Conservation (phyloP, 2,888 invertebrate species). For the Rosalia funebris region DNA sequence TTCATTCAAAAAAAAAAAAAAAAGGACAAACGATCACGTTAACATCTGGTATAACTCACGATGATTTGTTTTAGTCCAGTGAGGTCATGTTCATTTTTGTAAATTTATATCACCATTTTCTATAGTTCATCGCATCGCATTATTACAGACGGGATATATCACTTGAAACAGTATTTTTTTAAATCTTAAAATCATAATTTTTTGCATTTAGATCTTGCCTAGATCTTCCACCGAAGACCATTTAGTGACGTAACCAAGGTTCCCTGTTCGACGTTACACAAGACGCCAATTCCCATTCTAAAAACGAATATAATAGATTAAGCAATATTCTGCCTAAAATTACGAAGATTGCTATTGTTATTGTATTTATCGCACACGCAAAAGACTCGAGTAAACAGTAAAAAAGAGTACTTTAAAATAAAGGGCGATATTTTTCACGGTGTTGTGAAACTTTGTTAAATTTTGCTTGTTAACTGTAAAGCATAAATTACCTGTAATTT, state of each 20-base stretch:
- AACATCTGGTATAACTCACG: too few relatives aligned
- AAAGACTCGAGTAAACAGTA: not conserved
- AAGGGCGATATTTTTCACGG: not conserved
- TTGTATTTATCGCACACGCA: not conserved
- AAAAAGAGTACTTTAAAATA: not conserved
- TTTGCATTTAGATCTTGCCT: too few relatives aligned
- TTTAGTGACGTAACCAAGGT: not conserved
- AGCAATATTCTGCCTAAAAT: not conserved
- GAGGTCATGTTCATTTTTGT: too few relatives aligned
- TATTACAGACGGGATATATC: too few relatives aligned
- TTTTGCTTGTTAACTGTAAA: not conserved
- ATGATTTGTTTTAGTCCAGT: too few relatives aligned
- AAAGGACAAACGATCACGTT: too few relatives aligned
- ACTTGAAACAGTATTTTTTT: too few relatives aligned
- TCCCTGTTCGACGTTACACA: not conserved
- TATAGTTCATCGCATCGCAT: too few relatives aligned
- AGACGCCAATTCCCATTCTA: not conserved
- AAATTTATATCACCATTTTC: too few relatives aligned
- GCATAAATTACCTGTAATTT: not conserved
- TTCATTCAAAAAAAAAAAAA: too few relatives aligned
- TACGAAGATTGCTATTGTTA: not conserved
- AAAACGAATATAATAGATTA: not conserved
- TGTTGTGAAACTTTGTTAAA: not conserved
- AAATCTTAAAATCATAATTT: too few relatives aligned
- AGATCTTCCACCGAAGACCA: too few relatives aligned